These are phyloP conservation scores for Chrysopilus asiliformis DNA, from an alignment of 2,888 invertebrate genomes.

Conservation along the genomic window DNA sequence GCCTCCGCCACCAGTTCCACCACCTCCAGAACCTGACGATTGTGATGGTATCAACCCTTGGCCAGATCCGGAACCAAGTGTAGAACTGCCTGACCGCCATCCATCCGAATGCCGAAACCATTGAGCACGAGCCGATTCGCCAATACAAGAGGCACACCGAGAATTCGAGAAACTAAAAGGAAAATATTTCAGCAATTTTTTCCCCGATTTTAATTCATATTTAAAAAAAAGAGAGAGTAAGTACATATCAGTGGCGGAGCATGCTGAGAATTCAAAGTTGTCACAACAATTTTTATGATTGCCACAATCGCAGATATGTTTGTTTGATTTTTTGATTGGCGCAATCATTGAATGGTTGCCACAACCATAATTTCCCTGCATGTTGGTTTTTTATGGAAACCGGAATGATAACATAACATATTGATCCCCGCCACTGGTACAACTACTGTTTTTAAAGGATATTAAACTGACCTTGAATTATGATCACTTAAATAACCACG, in stretches of 20 bases:
- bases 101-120: conserved; percentile 86
- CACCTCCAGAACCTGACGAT: conserved; percentile 21
- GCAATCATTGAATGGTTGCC: too few species aligned
- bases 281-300: too few species aligned
- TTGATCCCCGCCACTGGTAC: too few species aligned
- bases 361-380: too few species aligned
- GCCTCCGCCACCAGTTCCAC: too few species aligned
- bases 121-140: conserved; percentile 76
- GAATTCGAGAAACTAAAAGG: conserved; percentile 43
- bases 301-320: too few species aligned
- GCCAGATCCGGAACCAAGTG: conserved; percentile 46
- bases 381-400: too few species aligned
- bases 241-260: too few species aligned
- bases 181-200: neutral
- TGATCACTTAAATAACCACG: conserved; percentile 67
- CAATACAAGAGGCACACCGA: conserved; percentile 74
- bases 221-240: too few species aligned
- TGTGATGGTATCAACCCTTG: conserved; percentile 39
- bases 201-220: neutral
- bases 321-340: too few species aligned
- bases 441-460: too few species aligned
- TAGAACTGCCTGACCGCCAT: conserved; percentile 65
- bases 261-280: too few species aligned
- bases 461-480: conserved; percentile 59
- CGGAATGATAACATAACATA: neutral